Evolutionary conservation across 2,113 vertebrate genomes (phyloP).

Genomic region (Tautogolabrus adspersus): DNA sequence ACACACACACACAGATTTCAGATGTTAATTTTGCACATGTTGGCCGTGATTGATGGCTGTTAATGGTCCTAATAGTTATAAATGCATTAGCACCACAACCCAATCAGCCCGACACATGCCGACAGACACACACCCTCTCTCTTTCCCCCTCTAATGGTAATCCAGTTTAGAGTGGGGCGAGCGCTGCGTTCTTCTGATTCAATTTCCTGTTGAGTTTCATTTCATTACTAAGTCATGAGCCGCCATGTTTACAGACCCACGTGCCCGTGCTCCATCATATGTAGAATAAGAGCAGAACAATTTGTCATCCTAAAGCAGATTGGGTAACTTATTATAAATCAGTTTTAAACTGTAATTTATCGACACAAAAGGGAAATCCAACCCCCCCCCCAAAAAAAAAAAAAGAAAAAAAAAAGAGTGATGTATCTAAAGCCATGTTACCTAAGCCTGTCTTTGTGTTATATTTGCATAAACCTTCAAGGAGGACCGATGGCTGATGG

Average conservation of each 20-base stretch:
- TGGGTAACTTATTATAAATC: conserved; percentile 33
- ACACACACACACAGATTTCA: conserved; percentile 53
- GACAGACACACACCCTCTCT: conserved; percentile 1
- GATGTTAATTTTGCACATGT: conserved; percentile 71
- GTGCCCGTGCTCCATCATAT: conserved; percentile 23
- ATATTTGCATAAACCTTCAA: too few species aligned
- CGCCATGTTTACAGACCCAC: conserved; percentile 60
- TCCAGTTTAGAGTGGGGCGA: conserved; percentile 34
- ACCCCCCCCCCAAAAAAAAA: too few species aligned
- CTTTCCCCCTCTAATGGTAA: conserved; percentile 41
- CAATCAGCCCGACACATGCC: conserved; percentile 62
- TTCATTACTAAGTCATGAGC: conserved; percentile 76
- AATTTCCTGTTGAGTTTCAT: conserved; percentile 71
- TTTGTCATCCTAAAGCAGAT: conserved; percentile 22
- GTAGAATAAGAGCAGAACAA: neutral
- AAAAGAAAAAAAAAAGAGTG: conserved; percentile 7
- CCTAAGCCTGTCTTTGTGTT: neutral
- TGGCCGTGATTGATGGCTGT: conserved; percentile 76
- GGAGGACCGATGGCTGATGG: too few species aligned
- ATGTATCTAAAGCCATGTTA: neutral
- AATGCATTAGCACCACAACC: conserved; percentile 71
- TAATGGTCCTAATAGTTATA: conserved; percentile 74
- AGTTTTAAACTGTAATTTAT: conserved; percentile 23
- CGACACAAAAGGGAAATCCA: conserved; percentile 12
- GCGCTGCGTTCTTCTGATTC: conserved; percentile 50